phyloP scores from a whole-genome alignment of 2,113 vertebrate species.

The Felis chaus region DNA sequence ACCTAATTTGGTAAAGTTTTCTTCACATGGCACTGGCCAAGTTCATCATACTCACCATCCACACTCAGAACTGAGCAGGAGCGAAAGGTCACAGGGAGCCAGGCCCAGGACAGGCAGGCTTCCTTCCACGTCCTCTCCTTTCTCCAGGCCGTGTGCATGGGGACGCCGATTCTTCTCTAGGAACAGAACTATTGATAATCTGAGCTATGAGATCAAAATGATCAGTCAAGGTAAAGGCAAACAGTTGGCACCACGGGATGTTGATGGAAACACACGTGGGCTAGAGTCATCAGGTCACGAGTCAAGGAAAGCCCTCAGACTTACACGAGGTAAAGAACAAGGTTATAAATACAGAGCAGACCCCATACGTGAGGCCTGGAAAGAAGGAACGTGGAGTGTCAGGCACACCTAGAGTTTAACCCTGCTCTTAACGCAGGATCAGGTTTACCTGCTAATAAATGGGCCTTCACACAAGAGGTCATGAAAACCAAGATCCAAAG shows the following conservation, averaged over 20 bases:
- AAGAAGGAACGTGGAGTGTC: accelerated
- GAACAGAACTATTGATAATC: neutral
- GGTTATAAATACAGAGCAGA: neutral
- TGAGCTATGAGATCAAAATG: neutral
- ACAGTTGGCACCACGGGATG: accelerated
- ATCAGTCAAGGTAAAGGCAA: neutral
- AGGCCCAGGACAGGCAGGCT: slow-evolving; percentile 87
- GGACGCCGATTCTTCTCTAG: slow-evolving; percentile 56
- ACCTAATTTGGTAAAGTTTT: no score
- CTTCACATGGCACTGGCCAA: accelerated
- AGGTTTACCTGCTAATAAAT: accelerated
- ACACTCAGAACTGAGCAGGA: slow-evolving; percentile 7
- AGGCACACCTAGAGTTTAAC: accelerated
- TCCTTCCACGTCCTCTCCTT: slow-evolving; percentile 78
- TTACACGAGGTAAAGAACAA: no score
- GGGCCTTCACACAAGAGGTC: neutral
- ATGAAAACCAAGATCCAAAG: neutral
- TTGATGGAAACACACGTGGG: accelerated
- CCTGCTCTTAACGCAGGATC: no score
- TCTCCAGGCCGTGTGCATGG: neutral
- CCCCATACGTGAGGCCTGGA: accelerated
- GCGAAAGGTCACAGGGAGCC: slow-evolving; percentile 72
- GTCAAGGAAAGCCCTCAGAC: neutral
- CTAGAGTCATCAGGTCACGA: neutral
- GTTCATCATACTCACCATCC: slow-evolving; percentile 77